phyloP scores from a whole-genome alignment of 2,888 invertebrate species.

The Junonia oenone region DNA sequence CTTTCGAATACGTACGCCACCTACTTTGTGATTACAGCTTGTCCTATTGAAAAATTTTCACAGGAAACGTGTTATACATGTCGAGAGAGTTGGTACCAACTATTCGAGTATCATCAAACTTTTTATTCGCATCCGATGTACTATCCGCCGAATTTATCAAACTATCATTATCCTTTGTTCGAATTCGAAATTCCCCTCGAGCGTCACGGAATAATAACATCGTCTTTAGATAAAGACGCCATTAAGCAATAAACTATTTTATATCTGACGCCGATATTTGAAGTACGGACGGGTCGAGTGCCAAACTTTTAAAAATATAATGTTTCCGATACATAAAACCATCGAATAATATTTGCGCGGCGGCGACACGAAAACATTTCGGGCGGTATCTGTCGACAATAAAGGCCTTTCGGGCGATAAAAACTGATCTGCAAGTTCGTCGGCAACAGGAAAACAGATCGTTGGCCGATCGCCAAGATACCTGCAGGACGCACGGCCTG shows the following conservation, averaged over 20 bases:
- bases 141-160: conserved; percentile 6
- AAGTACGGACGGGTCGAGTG: conserved; percentile 40
- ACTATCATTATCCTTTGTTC: conserved; percentile 10
- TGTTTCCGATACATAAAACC: conserved; percentile 76
- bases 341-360: conserved; percentile 73
- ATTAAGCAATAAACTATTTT: conserved; percentile 33
- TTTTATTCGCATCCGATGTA: neutral
- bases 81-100: too few species aligned
- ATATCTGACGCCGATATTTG: conserved; percentile 32
- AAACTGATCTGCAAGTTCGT: conserved; percentile 77
- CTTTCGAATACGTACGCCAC: conserved; percentile 20
- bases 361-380: conserved; percentile 70
- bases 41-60: conserved; percentile 23
- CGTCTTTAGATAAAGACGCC: conserved; percentile 30
- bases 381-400: conserved; percentile 71
- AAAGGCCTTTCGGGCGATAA: conserved; percentile 79
- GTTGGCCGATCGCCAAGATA: conserved; percentile 72
- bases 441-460: conserved; percentile 76
- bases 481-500: conserved; percentile 51
- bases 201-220: conserved; percentile 21
- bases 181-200: conserved; percentile 9
- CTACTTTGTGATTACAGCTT: conserved; percentile 26
- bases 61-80: conserved; percentile 5
- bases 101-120: neutral
- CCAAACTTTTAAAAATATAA: conserved; percentile 72